These are phyloP conservation scores for Linyphia triangularis DNA, from an alignment of 2,888 invertebrate species.

Conservation along the genomic window DNA sequence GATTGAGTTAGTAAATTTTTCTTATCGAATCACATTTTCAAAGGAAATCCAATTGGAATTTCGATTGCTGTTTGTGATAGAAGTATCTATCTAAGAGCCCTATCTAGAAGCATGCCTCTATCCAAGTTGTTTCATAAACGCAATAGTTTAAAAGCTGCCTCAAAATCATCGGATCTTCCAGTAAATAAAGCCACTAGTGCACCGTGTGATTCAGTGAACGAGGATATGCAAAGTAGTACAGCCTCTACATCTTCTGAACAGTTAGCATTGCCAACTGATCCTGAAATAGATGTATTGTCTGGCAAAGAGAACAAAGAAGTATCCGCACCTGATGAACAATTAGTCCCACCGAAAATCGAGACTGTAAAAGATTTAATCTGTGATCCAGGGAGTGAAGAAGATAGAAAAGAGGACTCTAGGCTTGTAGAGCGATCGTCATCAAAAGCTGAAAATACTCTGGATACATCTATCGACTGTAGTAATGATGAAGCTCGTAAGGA, in stretches of 20 bases:
- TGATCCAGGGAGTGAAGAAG: too few relatives aligned
- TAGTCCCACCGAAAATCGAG: neutral
- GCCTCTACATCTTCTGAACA: neutral
- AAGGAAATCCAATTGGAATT: too few relatives aligned
- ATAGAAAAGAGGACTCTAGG: too few relatives aligned
- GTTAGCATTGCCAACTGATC: neutral
- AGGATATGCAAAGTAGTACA: neutral
- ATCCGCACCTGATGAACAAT: neutral
- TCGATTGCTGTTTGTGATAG: too few relatives aligned
- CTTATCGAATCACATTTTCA: too few relatives aligned
- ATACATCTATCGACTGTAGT: too few relatives aligned
- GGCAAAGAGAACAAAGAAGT: neutral
- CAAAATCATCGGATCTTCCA: neutral
- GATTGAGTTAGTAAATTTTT: too few relatives aligned
- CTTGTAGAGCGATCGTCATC: too few relatives aligned
- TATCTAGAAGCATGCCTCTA: slow-evolving; percentile 46
- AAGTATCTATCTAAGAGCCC: too few relatives aligned
- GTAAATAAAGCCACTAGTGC: neutral
- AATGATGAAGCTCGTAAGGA: too few relatives aligned
- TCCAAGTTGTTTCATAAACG: slow-evolving; percentile 42
- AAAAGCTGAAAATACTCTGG: neutral
- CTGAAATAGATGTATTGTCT: neutral
- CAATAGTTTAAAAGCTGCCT: neutral
- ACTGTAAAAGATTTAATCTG: neutral
- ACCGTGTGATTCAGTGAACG: neutral